These are phyloP conservation scores for Schrankia costaestrigalis DNA, from an alignment of 2,888 invertebrate genomes.

Conservation along the genomic window DNA sequence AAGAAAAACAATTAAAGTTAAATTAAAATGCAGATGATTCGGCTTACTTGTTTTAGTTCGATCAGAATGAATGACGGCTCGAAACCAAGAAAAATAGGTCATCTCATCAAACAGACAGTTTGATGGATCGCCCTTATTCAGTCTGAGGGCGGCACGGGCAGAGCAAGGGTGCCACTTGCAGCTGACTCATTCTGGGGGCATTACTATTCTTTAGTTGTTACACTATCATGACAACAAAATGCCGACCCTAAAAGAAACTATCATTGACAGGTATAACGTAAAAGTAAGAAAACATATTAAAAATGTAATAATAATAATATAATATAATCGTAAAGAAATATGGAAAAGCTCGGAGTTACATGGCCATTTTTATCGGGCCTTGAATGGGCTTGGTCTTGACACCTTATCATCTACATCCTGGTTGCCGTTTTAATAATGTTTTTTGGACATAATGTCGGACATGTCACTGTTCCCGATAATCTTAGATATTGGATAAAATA, in stretches of 20 bases:
- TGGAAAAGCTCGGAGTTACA: neutral
- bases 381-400: too few species aligned
- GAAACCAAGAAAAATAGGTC: slow-evolving; percentile 37
- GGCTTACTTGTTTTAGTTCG: slow-evolving; percentile 20
- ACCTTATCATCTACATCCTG: too few species aligned
- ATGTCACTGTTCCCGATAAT: too few species aligned
- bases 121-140: slow-evolving; percentile 44
- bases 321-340: too few species aligned
- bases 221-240: slow-evolving; percentile 21
- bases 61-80: slow-evolving; percentile 18
- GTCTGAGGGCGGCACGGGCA: slow-evolving; percentile 8
- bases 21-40: too few species aligned
- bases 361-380: too few species aligned
- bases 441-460: too few species aligned
- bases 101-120: slow-evolving; percentile 44
- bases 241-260: too few species aligned
- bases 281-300: slow-evolving; percentile 3
- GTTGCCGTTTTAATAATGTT: too few species aligned
- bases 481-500: too few species aligned
- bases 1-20: too few species aligned
- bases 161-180: slow-evolving; percentile 12
- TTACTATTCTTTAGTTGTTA: slow-evolving; percentile 36
- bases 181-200: slow-evolving; percentile 46
- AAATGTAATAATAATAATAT: neutral
- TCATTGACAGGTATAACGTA: slow-evolving; percentile 12